These are phyloP conservation scores for Aleiodes leptofemur DNA, from an alignment of 2,888 invertebrate species.

Conservation along the genomic window DNA sequence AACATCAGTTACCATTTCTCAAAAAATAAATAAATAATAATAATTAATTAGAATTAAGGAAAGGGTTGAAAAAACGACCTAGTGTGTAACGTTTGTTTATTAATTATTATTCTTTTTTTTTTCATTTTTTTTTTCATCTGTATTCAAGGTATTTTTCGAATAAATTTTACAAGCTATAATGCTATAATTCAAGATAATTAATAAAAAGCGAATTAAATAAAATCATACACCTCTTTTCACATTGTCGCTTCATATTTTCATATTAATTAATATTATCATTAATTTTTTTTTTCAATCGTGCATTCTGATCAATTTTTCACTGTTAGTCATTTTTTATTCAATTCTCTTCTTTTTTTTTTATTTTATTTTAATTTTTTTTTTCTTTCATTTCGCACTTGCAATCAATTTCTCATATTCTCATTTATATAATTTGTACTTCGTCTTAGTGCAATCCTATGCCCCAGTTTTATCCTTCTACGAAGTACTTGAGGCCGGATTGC, in stretches of 20 bases:
- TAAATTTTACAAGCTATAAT: conserved; percentile 65
- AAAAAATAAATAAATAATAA: too few relatives aligned
- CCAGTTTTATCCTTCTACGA: conserved; percentile 42
- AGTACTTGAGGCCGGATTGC: conserved; percentile 50
- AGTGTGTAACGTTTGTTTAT: conserved; percentile 64
- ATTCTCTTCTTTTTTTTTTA: neutral
- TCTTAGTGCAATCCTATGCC: conserved; percentile 66
- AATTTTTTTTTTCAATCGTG: conserved; percentile 26
- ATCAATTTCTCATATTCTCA: conserved; percentile 39
- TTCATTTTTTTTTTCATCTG: conserved; percentile 54
- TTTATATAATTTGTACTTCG: conserved; percentile 68
- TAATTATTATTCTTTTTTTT: conserved; percentile 47
- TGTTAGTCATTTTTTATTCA: conserved; percentile 49
- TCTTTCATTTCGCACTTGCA: conserved; percentile 32
- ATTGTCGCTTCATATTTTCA: conserved; percentile 59
- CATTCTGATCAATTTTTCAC: conserved; percentile 63
- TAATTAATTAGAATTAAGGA: neutral
- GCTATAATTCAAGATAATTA: conserved; percentile 66
- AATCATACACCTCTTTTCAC: conserved; percentile 66
- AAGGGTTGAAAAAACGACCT: conserved; percentile 42
- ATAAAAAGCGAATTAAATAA: conserved; percentile 68
- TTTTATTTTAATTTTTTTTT: neutral
- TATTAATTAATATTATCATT: neutral
- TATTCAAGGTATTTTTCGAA: conserved; percentile 68
- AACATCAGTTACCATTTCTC: too few relatives aligned